phyloP scores from a whole-genome alignment of 2,888 invertebrate species.

The Desoria tigrina region DNA sequence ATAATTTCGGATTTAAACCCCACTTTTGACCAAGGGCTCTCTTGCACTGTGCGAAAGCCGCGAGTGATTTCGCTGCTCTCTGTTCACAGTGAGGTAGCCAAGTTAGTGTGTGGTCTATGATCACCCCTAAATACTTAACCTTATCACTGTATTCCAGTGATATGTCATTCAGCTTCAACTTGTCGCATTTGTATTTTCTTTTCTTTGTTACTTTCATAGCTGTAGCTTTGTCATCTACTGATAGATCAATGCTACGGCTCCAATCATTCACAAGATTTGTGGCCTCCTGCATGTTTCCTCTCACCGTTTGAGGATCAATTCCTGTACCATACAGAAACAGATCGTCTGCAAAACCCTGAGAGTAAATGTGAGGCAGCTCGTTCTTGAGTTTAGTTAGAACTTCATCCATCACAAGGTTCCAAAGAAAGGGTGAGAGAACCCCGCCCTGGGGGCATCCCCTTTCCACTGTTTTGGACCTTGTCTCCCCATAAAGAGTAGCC shows the following conservation, averaged over 20 bases:
- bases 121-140: slow-evolving; percentile 35
- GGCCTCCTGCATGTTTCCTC: not conserved
- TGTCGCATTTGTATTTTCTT: not conserved
- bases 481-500: not conserved
- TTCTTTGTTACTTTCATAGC: slow-evolving; percentile 11
- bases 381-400: slow-evolving; percentile 39
- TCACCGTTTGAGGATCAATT: not conserved
- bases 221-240: slow-evolving; percentile 15
- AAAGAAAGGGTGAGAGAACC: slow-evolving; percentile 54
- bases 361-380: slow-evolving; percentile 5
- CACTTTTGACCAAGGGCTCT: slow-evolving; percentile 25
- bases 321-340: slow-evolving; percentile 17
- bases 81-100: slow-evolving; percentile 23
- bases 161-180: not conserved
- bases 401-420: slow-evolving; percentile 53
- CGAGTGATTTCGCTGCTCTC: slow-evolving; percentile 1
- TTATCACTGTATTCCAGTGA: not conserved
- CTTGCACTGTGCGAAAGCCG: slow-evolving; percentile 24
- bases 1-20: slow-evolving; percentile 29
- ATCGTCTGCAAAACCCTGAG: slow-evolving; percentile 43
- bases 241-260: slow-evolving; percentile 10
- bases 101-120: slow-evolving; percentile 27
- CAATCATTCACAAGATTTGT: slow-evolving; percentile 2
- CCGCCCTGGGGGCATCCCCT: slow-evolving; percentile 55
- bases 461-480: slow-evolving; percentile 1